A percentile compares a stretch with the other conserved stretches of the same genome.
phyloP scores from a whole-genome alignment of 2,797 vertebrate genomes.

The Simalia tracyae region DNA sequence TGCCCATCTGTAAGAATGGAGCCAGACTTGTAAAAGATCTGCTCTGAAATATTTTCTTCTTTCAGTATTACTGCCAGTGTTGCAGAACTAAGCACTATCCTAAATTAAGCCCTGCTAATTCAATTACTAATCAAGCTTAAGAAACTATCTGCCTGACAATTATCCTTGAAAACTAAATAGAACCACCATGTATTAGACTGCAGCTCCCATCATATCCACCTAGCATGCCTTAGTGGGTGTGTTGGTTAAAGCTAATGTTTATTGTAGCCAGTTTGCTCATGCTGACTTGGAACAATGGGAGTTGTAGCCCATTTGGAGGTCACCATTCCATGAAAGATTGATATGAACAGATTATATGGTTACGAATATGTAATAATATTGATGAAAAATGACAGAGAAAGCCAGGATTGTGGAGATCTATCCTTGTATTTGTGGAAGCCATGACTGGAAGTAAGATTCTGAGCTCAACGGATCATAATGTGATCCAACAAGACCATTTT shows the following conservation, averaged over 20 bases:
- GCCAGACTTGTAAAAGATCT: neutral
- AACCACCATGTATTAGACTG: neutral
- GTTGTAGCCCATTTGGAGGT: neutral
- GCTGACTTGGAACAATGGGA: neutral
- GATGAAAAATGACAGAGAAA: neutral
- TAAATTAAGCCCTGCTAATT: neutral
- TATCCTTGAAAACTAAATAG: neutral
- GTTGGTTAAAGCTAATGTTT: neutral
- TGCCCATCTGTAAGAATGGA: neutral
- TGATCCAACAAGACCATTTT: neutral
- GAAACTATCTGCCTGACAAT: neutral
- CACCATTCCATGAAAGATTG: no score
- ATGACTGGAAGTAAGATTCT: neutral
- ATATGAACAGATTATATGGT: neutral
- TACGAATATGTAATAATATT: neutral
- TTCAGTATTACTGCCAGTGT: neutral
- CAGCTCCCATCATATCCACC: neutral
- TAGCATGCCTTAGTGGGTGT: neutral
- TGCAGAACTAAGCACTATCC: neutral
- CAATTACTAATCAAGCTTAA: neutral
- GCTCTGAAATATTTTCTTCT: neutral
- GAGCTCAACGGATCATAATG: neutral
- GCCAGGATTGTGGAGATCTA: neutral
- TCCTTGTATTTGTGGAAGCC: neutral
- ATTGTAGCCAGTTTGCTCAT: neutral